Evolutionary conservation across 2,797 vertebrate species (phyloP).

Genomic region (Mormyrus proboscirostris): DNA sequence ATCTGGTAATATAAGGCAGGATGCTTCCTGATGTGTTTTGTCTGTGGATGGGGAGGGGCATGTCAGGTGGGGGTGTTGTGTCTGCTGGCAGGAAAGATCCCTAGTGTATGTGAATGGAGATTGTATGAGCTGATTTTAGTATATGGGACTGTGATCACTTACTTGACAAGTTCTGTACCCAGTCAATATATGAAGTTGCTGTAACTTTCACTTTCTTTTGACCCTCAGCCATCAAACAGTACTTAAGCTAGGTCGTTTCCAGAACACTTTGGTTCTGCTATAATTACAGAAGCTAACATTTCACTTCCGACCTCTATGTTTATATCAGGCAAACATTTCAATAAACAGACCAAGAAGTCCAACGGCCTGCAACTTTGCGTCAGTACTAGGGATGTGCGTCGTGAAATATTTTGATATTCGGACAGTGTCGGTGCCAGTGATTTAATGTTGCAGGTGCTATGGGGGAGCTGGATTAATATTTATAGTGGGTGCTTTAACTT

Average conservation of each 20-base stretch:
- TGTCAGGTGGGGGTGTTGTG: background rate
- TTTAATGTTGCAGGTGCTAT: background rate
- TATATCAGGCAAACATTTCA: background rate
- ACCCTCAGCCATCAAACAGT: background rate
- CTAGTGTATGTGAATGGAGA: background rate
- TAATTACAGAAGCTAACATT: background rate
- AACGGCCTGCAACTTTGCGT: background rate
- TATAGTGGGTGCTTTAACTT: background rate
- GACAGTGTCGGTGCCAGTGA: background rate
- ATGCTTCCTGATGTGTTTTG: background rate
- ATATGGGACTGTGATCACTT: background rate
- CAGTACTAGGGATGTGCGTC: background rate
- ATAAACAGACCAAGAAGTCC: background rate
- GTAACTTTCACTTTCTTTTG: background rate
- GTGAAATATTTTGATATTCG: background rate
- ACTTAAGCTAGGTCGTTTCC: background rate
- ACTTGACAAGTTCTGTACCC: background rate
- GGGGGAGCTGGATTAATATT: background rate
- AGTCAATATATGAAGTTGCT: background rate
- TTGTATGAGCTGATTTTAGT: background rate
- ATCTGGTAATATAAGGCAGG: background rate
- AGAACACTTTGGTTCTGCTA: background rate
- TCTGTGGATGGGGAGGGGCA: background rate
- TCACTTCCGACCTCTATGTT: background rate
- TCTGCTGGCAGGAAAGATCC: background rate